Conservation (phyloP, 64 coral and sea anemone genomes). For the Dendrophyllia cribrosa region DNA sequence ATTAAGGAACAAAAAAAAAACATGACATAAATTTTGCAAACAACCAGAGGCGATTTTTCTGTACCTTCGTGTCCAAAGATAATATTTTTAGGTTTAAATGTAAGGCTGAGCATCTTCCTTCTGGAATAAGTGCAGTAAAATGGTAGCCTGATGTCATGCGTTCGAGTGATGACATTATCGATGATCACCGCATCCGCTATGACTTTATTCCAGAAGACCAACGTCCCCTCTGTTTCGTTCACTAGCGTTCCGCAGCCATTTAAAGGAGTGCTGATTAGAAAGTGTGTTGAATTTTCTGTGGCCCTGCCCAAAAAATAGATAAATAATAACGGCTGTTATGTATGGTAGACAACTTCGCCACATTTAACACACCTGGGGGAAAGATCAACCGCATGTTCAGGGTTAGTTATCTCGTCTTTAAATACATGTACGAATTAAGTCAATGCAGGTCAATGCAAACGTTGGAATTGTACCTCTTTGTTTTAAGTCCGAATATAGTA, state of each 20-base stretch:
- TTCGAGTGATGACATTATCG: constrained; percentile 44
- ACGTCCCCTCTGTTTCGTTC: constrained; percentile 51
- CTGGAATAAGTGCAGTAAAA: constrained; percentile 71
- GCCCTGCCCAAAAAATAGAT: background rate
- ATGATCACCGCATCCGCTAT: constrained; percentile 5
- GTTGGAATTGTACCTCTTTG: no score
- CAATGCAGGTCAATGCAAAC: no score
- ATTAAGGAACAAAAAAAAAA: background rate
- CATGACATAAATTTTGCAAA: background rate
- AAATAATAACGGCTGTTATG: no score
- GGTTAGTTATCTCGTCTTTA: no score
- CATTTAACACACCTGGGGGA: no score
- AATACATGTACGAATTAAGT: no score
- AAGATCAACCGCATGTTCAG: no score
- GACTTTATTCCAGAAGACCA: constrained; percentile 49
- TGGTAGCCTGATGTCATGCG: constrained; percentile 40
- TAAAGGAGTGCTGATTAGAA: constrained; percentile 38
- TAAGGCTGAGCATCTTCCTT: background rate
- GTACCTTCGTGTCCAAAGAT: background rate
- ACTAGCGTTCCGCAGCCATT: constrained; percentile 58
- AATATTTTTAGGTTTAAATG: background rate
- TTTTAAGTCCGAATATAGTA: no score
- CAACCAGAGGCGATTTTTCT: no score
- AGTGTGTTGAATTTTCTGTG: constrained; percentile 49
- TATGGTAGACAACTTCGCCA: no score